These are phyloP conservation scores for Lasioglossum baleicum DNA, from an alignment of 1,140 invertebrate species.

Conservation along the genomic window DNA sequence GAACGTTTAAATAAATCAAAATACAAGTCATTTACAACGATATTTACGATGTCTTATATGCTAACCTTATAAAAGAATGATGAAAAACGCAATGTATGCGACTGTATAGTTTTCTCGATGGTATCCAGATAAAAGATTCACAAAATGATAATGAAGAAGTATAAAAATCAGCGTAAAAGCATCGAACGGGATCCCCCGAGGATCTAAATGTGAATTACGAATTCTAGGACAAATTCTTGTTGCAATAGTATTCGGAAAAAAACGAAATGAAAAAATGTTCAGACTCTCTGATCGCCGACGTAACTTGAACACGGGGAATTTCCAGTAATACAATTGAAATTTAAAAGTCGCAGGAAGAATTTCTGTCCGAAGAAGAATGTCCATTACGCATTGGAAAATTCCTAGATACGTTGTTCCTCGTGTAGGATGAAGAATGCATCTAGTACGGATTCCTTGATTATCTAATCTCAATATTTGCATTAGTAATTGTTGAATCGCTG, in stretches of 20 bases:
- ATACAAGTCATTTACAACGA: no score
- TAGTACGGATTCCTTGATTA: slow-evolving; percentile 3
- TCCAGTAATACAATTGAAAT: slow-evolving; percentile 34
- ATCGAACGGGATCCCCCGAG: neutral
- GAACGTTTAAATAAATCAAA: no score
- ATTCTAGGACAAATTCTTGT: slow-evolving; percentile 54
- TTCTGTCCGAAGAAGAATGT: slow-evolving; percentile 30
- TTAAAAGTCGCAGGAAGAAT: slow-evolving; percentile 41
- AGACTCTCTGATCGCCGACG: neutral
- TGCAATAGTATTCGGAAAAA: neutral
- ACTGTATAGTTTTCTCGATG: no score
- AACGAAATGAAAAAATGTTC: neutral
- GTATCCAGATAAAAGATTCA: no score
- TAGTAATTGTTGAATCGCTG: slow-evolving; percentile 1
- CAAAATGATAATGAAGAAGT: neutral
- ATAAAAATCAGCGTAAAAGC: neutral
- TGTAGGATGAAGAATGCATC: neutral
- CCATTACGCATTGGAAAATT: slow-evolving; percentile 36
- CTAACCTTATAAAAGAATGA: no score
- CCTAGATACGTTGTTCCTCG: slow-evolving; percentile 24
- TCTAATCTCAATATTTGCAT: neutral
- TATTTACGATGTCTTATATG: no score
- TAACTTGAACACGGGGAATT: slow-evolving; percentile 37
- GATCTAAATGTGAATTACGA: slow-evolving; percentile 9
- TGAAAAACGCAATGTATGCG: no score